Percentiles rank a stretch among this genome's conserved stretches.
Evolutionary conservation across 1,140 invertebrate genomes (phyloP).

Genomic region (Phymastichus coffea): DNA sequence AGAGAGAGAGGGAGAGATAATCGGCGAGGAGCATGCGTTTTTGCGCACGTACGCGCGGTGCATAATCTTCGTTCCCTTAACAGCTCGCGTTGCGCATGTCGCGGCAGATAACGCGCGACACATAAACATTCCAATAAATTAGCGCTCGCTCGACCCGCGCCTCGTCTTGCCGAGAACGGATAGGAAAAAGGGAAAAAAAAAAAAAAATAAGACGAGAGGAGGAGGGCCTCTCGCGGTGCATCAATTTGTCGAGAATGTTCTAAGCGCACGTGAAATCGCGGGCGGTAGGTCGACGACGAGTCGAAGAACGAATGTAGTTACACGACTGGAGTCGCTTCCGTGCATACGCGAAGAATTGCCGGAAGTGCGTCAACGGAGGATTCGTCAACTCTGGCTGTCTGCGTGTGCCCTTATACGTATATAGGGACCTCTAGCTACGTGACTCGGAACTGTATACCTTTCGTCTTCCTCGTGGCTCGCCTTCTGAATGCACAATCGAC

Average conservation of each 20-base stretch:
- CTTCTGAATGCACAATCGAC: too few relatives aligned
- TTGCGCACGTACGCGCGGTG: constrained; percentile 5
- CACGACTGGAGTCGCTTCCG: constrained; percentile 17
- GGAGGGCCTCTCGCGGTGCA: too few relatives aligned
- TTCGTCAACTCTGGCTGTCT: background rate
- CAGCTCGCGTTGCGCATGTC: too few relatives aligned
- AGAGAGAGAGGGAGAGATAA: too few relatives aligned
- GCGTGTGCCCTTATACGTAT: background rate
- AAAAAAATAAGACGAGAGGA: too few relatives aligned
- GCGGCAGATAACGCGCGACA: too few relatives aligned
- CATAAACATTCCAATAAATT: constrained; percentile 59
- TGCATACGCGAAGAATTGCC: constrained; percentile 20
- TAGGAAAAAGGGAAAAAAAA: constrained; percentile 14
- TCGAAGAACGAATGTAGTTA: constrained; percentile 18
- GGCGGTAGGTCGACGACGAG: constrained; percentile 6
- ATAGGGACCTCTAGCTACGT: constrained; percentile 2
- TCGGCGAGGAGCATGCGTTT: background rate
- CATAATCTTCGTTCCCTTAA: background rate
- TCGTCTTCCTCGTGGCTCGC: background rate
- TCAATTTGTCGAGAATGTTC: too few relatives aligned
- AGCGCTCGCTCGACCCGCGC: constrained; percentile 26
- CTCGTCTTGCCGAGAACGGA: constrained; percentile 12
- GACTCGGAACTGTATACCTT: constrained; percentile 21
- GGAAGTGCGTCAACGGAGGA: constrained; percentile 26
- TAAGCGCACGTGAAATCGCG: background rate